Percentiles rank a stretch among this genome's conserved stretches.
These are phyloP conservation scores for Phataginus tetradactyla DNA, from an alignment of 2,797 vertebrate species.

Conservation along the genomic window DNA sequence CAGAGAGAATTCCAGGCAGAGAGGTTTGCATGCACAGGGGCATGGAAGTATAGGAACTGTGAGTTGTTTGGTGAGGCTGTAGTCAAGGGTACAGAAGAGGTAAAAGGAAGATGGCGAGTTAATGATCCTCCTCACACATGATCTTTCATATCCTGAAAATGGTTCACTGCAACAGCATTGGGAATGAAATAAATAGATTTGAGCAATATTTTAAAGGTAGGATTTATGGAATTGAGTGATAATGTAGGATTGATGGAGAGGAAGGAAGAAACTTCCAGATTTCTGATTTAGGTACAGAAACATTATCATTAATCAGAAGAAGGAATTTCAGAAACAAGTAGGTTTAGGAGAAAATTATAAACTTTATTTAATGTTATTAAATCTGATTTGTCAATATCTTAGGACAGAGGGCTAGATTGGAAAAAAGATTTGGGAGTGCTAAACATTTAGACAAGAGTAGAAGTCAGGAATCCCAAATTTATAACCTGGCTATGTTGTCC, in stretches of 20 bases:
- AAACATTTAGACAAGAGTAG: neutral
- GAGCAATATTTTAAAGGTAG: neutral
- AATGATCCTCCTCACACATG: neutral
- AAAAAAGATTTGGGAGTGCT: neutral
- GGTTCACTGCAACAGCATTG: neutral
- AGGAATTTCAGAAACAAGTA: neutral
- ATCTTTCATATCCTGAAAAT: neutral
- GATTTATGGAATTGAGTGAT: neutral
- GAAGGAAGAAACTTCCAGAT: neutral
- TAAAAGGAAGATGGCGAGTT: neutral
- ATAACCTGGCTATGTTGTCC: neutral
- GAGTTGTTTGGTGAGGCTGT: neutral
- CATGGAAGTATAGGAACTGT: neutral
- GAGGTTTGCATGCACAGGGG: neutral
- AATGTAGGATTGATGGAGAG: neutral
- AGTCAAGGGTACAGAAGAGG: neutral
- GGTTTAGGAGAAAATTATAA: neutral
- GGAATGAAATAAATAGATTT: neutral
- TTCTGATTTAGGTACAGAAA: neutral
- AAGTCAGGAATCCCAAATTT: neutral
- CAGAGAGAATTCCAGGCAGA: neutral
- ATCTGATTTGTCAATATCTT: neutral
- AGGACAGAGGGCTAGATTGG: neutral
- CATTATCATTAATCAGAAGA: neutral
- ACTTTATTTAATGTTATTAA: constrained; percentile 9